These are phyloP conservation scores for Mus spretus DNA, from an alignment of 2,797 vertebrate species.

Conservation along the genomic window DNA sequence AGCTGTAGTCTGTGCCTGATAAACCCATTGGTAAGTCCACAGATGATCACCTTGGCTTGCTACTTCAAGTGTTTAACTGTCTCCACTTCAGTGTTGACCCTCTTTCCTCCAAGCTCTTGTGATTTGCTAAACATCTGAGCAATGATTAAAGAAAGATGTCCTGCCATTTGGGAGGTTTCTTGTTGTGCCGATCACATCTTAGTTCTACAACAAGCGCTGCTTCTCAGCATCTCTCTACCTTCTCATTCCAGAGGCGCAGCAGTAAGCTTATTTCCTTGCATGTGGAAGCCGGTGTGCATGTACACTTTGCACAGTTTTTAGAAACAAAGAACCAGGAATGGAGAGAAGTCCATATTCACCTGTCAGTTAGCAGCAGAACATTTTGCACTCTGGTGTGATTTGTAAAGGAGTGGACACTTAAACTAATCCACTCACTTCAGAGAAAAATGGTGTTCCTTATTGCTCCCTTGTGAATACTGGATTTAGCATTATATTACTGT, in stretches of 20 bases:
- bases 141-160: background rate
- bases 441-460: background rate
- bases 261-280: background rate
- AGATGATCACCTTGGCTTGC: background rate
- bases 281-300: no score
- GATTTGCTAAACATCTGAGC: constrained; percentile 29
- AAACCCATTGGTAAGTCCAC: background rate
- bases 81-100: constrained; percentile 11
- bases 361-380: background rate
- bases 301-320: background rate
- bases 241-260: background rate
- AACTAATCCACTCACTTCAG: constrained; percentile 30
- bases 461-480: background rate
- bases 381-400: background rate
- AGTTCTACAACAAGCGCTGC: background rate
- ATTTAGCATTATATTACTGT: constrained; percentile 20
- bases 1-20: background rate
- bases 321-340: background rate
- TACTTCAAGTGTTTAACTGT: background rate
- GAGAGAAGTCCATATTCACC: background rate
- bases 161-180: background rate
- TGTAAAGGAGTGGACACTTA: background rate
- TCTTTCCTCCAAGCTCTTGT: background rate
- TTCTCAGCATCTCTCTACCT: background rate
- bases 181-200: background rate